phyloP scores from a whole-genome alignment of 2,113 vertebrate genomes.

The Syngnathus scovelli region DNA sequence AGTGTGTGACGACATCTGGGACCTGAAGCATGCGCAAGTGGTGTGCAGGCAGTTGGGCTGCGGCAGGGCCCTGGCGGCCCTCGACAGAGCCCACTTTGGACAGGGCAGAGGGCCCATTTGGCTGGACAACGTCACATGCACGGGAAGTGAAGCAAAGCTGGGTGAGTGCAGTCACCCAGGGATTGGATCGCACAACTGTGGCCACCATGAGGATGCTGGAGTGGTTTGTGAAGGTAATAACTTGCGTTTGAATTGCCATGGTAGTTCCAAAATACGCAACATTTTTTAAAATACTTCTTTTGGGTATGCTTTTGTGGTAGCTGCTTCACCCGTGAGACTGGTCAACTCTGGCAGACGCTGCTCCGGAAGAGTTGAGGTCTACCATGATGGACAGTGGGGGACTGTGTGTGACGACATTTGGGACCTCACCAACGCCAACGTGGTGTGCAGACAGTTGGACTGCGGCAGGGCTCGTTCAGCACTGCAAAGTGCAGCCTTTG shows the following conservation, averaged over 20 bases:
- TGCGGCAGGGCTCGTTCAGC: constrained; percentile 38
- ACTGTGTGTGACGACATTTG: constrained; percentile 51
- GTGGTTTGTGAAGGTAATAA: constrained; percentile 43
- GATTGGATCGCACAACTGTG: constrained; percentile 42
- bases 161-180: constrained; percentile 27
- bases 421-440: constrained; percentile 28
- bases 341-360: constrained; percentile 38
- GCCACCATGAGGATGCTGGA: constrained; percentile 38
- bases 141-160: constrained; percentile 24
- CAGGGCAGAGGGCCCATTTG: constrained; percentile 45
- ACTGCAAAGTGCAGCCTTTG: constrained; percentile 24
- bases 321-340: constrained; percentile 24
- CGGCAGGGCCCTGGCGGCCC: constrained; percentile 34
- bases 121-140: constrained; percentile 34
- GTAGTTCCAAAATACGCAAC: no score
- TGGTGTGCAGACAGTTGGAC: constrained; percentile 50
- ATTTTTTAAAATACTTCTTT: no score
- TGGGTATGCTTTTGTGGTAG: neutral
- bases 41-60: constrained; percentile 58
- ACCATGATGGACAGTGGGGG: constrained; percentile 38
- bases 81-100: constrained; percentile 6
- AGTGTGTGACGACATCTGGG: constrained; percentile 46
- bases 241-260: neutral
- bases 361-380: constrained; percentile 54
- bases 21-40: constrained; percentile 38